These are phyloP conservation scores for Himantopus leucocephalus DNA, from an alignment of 2,113 vertebrate genomes.

Conservation along the genomic window DNA sequence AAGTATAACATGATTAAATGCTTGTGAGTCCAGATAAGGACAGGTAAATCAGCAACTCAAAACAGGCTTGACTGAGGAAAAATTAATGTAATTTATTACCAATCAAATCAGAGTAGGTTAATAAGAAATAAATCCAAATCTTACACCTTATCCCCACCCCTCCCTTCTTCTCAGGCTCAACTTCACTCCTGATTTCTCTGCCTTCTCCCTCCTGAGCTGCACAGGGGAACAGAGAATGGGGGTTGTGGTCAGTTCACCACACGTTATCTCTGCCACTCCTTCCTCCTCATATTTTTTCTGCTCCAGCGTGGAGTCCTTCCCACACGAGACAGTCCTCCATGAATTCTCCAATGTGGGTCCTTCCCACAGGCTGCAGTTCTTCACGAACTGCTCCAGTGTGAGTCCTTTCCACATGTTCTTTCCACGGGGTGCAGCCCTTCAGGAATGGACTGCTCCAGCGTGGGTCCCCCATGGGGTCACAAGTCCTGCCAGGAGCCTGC, in stretches of 20 bases:
- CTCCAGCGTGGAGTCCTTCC: background rate
- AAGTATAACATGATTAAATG: background rate
- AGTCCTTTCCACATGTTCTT: background rate
- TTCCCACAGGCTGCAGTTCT: background rate
- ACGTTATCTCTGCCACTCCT: background rate
- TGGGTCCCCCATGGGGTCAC: no score
- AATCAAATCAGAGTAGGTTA: background rate
- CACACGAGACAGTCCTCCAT: background rate
- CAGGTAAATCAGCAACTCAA: background rate
- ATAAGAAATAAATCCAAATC: background rate
- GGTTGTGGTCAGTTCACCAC: background rate
- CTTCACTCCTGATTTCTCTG: background rate
- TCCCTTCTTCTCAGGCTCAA: background rate
- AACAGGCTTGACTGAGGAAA: background rate
- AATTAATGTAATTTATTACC: background rate
- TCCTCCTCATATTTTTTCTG: background rate
- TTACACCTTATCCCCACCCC: background rate
- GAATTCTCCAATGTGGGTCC: background rate
- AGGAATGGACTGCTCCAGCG: background rate
- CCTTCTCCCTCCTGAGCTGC: background rate
- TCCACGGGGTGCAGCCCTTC: background rate
- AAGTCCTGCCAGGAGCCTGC: background rate
- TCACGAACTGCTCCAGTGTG: background rate
- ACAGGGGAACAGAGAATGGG: background rate
- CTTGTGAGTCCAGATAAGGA: background rate